These are phyloP conservation scores for Zosterops borbonicus DNA, from an alignment of 2,113 vertebrate genomes.

Conservation along the genomic window DNA sequence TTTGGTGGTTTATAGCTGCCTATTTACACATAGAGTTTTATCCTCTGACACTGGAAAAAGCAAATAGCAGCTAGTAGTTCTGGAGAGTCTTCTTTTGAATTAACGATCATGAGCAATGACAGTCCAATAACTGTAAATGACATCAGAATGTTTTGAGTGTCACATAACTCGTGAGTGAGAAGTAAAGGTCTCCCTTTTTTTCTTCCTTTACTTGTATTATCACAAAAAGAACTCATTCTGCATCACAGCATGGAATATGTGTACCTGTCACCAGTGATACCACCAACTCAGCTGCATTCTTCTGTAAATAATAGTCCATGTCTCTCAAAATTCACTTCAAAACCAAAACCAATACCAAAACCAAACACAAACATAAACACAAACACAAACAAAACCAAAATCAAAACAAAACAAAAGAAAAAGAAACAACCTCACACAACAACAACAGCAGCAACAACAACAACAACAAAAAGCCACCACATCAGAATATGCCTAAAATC, in stretches of 20 bases:
- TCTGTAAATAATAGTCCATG: neutral
- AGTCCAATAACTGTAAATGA: neutral
- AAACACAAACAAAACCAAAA: too few relatives aligned
- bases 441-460: too few relatives aligned
- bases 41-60: neutral
- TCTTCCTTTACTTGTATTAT: neutral
- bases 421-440: neutral
- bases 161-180: neutral
- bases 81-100: neutral
- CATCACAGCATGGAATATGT: neutral
- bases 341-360: neutral
- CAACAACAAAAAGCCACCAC: too few relatives aligned
- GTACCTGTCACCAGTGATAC: fast-evolving
- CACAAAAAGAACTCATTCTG: neutral
- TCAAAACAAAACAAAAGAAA: neutral
- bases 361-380: too few relatives aligned
- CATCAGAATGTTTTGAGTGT: neutral
- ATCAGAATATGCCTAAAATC: neutral
- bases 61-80: neutral
- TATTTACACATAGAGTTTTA: constrained; percentile 12
- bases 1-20: neutral
- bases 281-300: neutral
- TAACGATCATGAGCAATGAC: neutral
- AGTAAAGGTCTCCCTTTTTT: neutral
- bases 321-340: neutral